Evolutionary conservation across 2,888 invertebrate genomes (phyloP).

Genomic region (Amphipoea lucens): DNA sequence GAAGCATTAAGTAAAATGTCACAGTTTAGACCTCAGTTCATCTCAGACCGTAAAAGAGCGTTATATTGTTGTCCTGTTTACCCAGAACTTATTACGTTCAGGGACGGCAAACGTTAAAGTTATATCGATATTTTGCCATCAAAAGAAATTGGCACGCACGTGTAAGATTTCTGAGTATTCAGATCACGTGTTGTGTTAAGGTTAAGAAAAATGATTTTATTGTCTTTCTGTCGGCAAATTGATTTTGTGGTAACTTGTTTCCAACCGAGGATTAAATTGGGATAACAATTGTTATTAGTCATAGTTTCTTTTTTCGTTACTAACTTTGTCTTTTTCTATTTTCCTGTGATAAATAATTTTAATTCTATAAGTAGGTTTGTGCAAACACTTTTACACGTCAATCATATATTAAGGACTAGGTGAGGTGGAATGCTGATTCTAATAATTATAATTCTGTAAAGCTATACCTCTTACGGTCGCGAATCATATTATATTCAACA

Average conservation of each 20-base stretch:
- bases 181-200: constrained; percentile 34
- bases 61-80: not conserved
- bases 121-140: constrained; percentile 4
- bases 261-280: not conserved
- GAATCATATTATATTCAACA: not conserved
- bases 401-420: not conserved
- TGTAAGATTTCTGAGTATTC: constrained; percentile 35
- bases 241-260: constrained; percentile 16
- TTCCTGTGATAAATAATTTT: not conserved
- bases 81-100: not conserved
- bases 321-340: not conserved
- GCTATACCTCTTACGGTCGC: not conserved
- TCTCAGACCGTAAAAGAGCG: not conserved
- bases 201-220: constrained; percentile 21
- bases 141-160: constrained; percentile 33
- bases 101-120: not conserved
- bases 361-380: not conserved
- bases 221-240: constrained; percentile 18
- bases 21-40: not conserved
- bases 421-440: not conserved
- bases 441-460: not conserved
- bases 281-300: not conserved
- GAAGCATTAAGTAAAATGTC: not conserved
- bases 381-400: not conserved
- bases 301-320: not conserved